Evolutionary conservation across 2,888 invertebrate genomes (phyloP), one percentile per base, ranked within the genome.

Genomic region (Tipula vernalis): DNA sequence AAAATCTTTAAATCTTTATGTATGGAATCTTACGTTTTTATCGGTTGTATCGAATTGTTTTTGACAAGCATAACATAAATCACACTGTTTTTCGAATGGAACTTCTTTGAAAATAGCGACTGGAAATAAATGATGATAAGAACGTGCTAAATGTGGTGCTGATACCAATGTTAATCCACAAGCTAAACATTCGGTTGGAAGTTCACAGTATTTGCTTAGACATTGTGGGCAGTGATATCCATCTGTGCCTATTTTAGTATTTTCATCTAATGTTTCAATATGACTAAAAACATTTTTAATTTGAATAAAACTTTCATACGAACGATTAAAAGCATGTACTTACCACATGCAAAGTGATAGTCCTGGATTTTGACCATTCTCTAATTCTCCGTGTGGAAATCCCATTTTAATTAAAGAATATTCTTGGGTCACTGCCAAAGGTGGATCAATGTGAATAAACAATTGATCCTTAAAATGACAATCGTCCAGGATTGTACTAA

Each of bases 101-200:
- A 96, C 88, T 92, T 99, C 98, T 86, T 93, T 93, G 89, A 96
- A 99, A 86, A 95, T 94, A 84, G 96, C 95, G 86, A 98, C 96
- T 0, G 99, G 99, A 91, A 99, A 98, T 88, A 99, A 93, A 92
- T 99, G 99, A 91, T 99, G 99, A 91, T 99, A 99, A 0, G 99
- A 98, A 88, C 99, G 94, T 3, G 99, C 99, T 86, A 99, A 93
- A 93, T 99, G 99, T 36, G 99, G 99, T 0, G 99, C 99, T 0
- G 99, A 98, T 13, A 99, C 99, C 86, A 99, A 93, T 5, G 98
- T 99, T 87, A 99, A 93, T 0, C 98, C 98, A 91, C 99, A 99
- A 10, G 97, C 96, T 90, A 96, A 94, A 91, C 99, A 99, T 92
- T 99, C 99, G 3, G 98, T 97, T 0, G 99, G 99, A 89, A 99